A percentile compares a stretch with the other conserved stretches of the same genome.
These are phyloP conservation scores for Trichacis sp. DNA, from an alignment of 2,888 invertebrate genomes.

Conservation along the genomic window DNA sequence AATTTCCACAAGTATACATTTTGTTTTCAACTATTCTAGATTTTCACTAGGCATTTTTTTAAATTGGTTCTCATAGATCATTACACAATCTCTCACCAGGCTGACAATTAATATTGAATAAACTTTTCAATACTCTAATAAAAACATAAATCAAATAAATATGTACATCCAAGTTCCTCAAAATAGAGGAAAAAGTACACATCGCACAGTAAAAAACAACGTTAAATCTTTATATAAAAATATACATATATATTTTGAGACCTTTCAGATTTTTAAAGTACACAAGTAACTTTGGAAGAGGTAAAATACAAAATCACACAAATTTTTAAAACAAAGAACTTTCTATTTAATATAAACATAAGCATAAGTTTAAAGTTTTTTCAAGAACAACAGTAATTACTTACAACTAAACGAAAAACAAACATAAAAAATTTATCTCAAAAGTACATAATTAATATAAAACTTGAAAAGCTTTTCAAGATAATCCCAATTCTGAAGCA, in stretches of 20 bases:
- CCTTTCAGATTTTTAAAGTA: slow-evolving; percentile 23
- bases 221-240: too few species aligned
- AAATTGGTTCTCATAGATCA: slow-evolving; percentile 10
- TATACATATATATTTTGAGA: too few species aligned
- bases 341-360: background rate
- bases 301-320: slow-evolving; percentile 1
- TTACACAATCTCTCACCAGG: background rate
- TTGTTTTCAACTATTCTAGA: slow-evolving; percentile 15
- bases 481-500: slow-evolving; percentile 38
- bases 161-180: too few species aligned
- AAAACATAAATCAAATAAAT: background rate
- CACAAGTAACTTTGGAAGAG: background rate
- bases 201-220: too few species aligned
- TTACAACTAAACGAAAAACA: too few species aligned
- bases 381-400: too few species aligned
- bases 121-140: too few species aligned
- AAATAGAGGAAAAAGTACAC: too few species aligned
- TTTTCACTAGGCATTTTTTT: slow-evolving; percentile 6
- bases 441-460: too few species aligned
- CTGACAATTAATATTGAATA: slow-evolving; percentile 8
- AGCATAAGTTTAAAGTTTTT: too few species aligned
- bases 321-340: background rate
- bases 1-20: slow-evolving; percentile 15
- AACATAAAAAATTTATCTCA: too few species aligned
- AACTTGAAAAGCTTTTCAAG: too few species aligned